Base-by-base conservation (phyloP, 2,113 vertebrate species). In the Anolis carolinensis region DNA sequence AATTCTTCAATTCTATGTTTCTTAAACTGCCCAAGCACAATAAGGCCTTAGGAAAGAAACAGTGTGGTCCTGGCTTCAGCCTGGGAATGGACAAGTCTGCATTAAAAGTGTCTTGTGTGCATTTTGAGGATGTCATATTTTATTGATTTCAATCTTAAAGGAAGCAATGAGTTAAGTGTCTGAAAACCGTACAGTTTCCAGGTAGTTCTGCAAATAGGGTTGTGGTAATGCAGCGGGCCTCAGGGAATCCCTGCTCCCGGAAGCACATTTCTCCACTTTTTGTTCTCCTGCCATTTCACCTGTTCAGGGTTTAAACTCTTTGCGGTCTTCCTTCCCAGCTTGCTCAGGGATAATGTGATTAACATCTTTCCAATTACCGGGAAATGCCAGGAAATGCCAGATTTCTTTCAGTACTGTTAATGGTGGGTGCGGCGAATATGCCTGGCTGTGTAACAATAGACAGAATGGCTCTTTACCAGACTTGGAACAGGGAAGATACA, bases 371-470 rank as follows among this genome's bases (percentile, higher is more conserved):
- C 36, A 48, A 21, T 48, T n/a, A 48, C 14, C 63, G 11, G n/a
- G 62, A 68, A 10, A 30, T 48, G 13, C 27, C 25, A 68, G 79
- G 63, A 81, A 81, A 81, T 67, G 68, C n/a, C 59, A 44, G 5
- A n/a, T 81, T 81, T 48, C 79, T 67, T 81, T 81, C 62, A 67
- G 36, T 67, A 48, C 48, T 20, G 6, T 81, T 44, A 80, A 80
- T 27, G 34, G 23, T 30, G 36, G 6, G 27, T 48, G 79, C 48
- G 36, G 16, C 39, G 36, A 70, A 72, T 48, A 34, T 0, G 16
- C 4, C 7, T 7, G 52, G 83, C 86, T 52, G 20, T n/a, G 62
- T 36, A 62, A 65, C 63, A 4, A 32, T 5, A 0, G n/a, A 65
- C 16, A 59, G 2, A 59, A 7, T 25, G 11, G 34, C 23, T 91